Conservation (phyloP, 2,797 vertebrate genomes). For the Muscicapa striata region DNA sequence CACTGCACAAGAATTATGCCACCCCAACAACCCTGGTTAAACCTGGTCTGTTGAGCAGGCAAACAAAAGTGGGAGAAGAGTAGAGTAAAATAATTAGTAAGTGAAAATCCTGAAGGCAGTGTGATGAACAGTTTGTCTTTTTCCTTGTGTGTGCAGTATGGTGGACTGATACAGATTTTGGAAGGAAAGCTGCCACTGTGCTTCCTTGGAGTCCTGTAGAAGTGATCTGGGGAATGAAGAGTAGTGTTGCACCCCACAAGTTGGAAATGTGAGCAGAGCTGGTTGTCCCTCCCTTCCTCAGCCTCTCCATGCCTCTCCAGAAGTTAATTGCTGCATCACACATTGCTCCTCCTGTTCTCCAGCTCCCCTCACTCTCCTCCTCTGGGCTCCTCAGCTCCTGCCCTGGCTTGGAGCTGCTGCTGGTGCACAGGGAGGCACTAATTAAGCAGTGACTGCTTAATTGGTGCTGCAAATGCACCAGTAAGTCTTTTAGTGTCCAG, state of each 20-base stretch:
- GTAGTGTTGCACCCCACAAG: background rate
- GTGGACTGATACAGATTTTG: background rate
- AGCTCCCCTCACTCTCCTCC: background rate
- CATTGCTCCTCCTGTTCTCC: rapidly evolving
- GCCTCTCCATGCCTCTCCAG: background rate
- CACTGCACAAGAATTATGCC: background rate
- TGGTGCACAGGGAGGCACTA: background rate
- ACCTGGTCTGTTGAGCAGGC: background rate
- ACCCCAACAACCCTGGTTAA: background rate
- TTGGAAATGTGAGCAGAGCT: background rate
- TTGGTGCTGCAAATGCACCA: background rate
- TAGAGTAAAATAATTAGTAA: background rate
- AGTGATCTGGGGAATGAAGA: background rate
- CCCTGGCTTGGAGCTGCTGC: background rate
- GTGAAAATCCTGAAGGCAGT: background rate
- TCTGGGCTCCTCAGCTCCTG: background rate
- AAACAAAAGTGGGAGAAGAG: background rate
- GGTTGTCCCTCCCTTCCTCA: background rate
- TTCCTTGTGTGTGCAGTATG: rapidly evolving
- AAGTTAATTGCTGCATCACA: rapidly evolving
- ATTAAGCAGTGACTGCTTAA: background rate
- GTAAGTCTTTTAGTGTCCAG: background rate
- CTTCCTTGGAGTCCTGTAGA: background rate
- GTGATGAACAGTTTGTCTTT: background rate
- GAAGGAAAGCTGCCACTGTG: background rate